Evolutionary conservation across 2,888 invertebrate species (phyloP).

Genomic region (Acanthopleura granulata): DNA sequence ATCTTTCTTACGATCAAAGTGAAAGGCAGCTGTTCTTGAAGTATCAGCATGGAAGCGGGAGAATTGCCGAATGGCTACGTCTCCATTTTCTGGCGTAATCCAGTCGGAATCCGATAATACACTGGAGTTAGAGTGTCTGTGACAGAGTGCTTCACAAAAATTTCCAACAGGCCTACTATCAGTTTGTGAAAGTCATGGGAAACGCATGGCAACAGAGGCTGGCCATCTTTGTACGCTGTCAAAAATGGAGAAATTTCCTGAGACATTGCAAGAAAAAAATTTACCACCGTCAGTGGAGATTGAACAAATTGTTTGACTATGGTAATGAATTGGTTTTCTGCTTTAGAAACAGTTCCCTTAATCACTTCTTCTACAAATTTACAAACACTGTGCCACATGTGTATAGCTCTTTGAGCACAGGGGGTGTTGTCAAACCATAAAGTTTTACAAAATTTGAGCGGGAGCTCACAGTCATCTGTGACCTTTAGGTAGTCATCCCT

Average conservation of each 20-base stretch:
- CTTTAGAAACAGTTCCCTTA: background rate
- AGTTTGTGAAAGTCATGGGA: background rate
- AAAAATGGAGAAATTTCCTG: constrained; percentile 12
- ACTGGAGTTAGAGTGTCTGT: background rate
- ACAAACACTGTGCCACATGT: constrained; percentile 2
- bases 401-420: constrained; percentile 28
- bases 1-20: background rate
- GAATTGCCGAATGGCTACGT: background rate
- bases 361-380: constrained; percentile 17
- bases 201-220: constrained; percentile 14
- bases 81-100: background rate
- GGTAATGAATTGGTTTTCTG: background rate
- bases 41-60: background rate
- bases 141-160: background rate
- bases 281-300: background rate
- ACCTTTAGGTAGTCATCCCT: constrained; percentile 23
- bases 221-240: constrained; percentile 10
- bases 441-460: constrained; percentile 26
- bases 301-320: background rate
- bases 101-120: background rate
- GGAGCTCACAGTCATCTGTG: constrained; percentile 21
- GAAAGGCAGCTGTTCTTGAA: background rate
- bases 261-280: constrained; percentile 5
- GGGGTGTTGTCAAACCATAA: constrained; percentile 29
- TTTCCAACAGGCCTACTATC: background rate